Conservation (phyloP, 2,797 vertebrate genomes). For the Stomatorhinus walkeri region DNA sequence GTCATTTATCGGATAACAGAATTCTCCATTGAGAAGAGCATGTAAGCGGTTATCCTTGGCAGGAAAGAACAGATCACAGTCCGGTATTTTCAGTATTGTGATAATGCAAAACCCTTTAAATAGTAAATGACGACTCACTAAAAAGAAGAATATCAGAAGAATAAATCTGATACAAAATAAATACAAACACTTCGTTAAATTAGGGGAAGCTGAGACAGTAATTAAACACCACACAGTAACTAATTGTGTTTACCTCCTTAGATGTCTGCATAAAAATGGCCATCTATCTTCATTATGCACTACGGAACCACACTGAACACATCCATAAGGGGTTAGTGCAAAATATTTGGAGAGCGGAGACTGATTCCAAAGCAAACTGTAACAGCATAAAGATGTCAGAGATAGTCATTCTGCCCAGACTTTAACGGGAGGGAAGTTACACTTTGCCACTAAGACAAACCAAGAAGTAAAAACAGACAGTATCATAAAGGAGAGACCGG, state of each 20-base stretch:
- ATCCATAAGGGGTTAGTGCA: neutral
- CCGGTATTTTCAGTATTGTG: neutral
- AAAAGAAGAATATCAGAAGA: neutral
- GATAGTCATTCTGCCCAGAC: neutral
- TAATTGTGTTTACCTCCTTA: neutral
- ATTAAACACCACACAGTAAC: slow-evolving; percentile 11
- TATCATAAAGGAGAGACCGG: neutral
- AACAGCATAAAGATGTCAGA: neutral
- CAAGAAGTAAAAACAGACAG: neutral
- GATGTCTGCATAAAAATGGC: neutral
- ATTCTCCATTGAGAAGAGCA: neutral
- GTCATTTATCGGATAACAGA: neutral
- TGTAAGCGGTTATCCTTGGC: neutral
- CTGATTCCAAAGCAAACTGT: neutral
- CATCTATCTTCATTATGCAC: neutral
- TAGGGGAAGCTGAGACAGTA: neutral
- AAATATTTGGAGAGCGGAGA: neutral
- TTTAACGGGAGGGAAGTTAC: neutral
- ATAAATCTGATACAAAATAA: slow-evolving; percentile 3
- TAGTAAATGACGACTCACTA: neutral
- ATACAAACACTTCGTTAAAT: neutral
- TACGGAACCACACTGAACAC: neutral
- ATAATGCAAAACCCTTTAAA: neutral
- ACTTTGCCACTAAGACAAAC: neutral
- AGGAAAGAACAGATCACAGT: neutral